These are phyloP conservation scores for Phalacrocorax carbo DNA, from an alignment of 2,113 vertebrate genomes.

Conservation along the genomic window DNA sequence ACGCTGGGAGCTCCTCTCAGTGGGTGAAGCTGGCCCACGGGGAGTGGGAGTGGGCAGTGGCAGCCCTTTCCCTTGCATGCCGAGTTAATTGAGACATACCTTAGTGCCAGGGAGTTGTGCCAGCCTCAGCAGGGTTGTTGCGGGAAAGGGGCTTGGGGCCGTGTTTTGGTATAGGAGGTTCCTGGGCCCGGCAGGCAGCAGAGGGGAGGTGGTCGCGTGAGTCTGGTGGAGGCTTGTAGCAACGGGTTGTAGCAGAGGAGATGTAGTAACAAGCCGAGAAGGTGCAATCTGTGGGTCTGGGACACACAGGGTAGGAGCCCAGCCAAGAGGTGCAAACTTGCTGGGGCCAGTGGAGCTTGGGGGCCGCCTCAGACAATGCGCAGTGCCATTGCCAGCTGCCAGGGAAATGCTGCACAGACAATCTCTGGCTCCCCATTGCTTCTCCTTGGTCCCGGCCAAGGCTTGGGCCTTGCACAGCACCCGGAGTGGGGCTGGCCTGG, in stretches of 20 bases:
- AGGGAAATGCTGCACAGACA: background rate
- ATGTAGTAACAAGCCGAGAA: background rate
- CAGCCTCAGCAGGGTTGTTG: background rate
- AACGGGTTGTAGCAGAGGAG: background rate
- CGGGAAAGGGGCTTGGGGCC: background rate
- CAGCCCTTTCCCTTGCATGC: background rate
- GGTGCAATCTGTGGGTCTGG: background rate
- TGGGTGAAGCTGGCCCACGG: accelerated
- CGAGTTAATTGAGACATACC: background rate
- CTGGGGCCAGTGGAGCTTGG: background rate
- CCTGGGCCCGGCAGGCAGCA: background rate
- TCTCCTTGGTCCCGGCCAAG: background rate
- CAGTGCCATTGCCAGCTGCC: background rate
- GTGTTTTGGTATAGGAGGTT: background rate
- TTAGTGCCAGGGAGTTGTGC: background rate
- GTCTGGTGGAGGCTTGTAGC: background rate
- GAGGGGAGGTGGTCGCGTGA: background rate
- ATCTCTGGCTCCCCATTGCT: background rate
- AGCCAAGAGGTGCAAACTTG: background rate
- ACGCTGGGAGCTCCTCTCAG: background rate
- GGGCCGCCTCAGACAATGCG: background rate
- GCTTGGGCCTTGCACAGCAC: background rate
- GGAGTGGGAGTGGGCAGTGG: background rate
- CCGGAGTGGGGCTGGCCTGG: background rate
- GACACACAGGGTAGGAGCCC: background rate